A percentile compares a stretch with the other conserved stretches of the same genome.
Evolutionary conservation across 2,797 vertebrate species (phyloP).

Genomic region (Alauda arvensis): DNA sequence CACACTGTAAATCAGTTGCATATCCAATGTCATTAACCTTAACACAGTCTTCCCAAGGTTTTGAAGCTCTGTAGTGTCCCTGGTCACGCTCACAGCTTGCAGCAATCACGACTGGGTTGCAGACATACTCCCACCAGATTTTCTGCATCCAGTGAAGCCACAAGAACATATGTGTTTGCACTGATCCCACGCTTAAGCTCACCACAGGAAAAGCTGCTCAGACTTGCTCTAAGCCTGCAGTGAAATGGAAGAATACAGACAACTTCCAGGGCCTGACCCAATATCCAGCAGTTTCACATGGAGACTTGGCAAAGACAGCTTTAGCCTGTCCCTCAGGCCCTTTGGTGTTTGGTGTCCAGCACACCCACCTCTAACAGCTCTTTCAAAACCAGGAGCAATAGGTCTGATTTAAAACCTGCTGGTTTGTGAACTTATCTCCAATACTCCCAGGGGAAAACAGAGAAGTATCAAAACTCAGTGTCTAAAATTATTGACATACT

Average conservation of each 20-base stretch:
- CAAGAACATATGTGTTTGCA: constrained; percentile 17
- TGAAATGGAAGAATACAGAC: constrained; percentile 5
- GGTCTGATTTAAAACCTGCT: background rate
- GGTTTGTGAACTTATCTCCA: constrained; percentile 1
- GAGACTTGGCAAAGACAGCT: background rate
- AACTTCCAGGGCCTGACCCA: constrained; percentile 5
- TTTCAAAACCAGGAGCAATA: background rate
- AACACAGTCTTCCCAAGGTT: background rate
- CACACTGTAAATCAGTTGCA: background rate
- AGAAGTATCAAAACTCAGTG: background rate
- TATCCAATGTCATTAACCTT: background rate
- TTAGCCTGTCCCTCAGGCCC: background rate
- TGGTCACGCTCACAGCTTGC: constrained; percentile 24
- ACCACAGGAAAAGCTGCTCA: constrained; percentile 24
- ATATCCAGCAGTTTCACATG: background rate
- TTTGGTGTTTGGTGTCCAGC: accelerated
- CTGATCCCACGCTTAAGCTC: background rate
- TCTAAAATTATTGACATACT: background rate
- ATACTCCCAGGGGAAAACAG: background rate
- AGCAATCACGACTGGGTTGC: background rate
- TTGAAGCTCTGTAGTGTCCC: background rate
- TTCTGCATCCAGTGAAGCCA: constrained; percentile 6
- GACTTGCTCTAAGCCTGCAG: constrained; percentile 9
- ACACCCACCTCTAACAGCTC: background rate
- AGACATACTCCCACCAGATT: background rate